A percentile compares a stretch with the other conserved stretches of the same genome.
Conservation (phyloP, 2,888 invertebrate genomes). For the Ormyrus nitidulus region DNA sequence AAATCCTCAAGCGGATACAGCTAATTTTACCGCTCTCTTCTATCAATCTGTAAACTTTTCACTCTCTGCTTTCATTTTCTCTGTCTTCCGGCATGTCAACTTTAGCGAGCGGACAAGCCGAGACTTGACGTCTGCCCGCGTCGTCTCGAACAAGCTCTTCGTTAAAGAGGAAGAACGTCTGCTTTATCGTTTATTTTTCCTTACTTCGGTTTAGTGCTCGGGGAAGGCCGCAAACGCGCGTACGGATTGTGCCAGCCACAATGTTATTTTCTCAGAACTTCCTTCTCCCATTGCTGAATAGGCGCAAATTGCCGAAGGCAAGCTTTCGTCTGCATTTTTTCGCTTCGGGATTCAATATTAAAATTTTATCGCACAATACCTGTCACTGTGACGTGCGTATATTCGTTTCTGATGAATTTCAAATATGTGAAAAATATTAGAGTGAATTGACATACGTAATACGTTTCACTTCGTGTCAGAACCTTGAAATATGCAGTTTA, state of each 20-base stretch:
- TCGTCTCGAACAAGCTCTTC: slow-evolving; percentile 23
- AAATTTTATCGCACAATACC: not conserved
- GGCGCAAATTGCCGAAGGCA: slow-evolving; percentile 64
- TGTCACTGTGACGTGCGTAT: not conserved
- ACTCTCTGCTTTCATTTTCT: slow-evolving; percentile 43
- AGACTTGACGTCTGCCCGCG: not conserved
- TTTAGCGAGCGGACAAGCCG: not conserved
- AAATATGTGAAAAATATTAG: too few species aligned
- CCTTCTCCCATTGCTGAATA: slow-evolving; percentile 60
- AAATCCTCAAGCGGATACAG: slow-evolving; percentile 50
- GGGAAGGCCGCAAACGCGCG: not conserved
- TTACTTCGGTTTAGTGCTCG: slow-evolving; percentile 18
- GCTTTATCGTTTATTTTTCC: not conserved
- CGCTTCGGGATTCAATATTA: not conserved
- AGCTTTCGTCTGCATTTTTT: not conserved
- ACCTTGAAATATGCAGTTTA: too few species aligned
- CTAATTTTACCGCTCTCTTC: slow-evolving; percentile 51
- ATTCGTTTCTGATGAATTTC: not conserved
- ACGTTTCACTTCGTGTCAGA: too few species aligned
- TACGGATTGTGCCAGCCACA: slow-evolving; percentile 34
- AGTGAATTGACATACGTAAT: too few species aligned
- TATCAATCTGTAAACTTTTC: slow-evolving; percentile 56
- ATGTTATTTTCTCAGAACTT: slow-evolving; percentile 58
- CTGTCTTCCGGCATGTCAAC: slow-evolving; percentile 25
- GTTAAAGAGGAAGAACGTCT: slow-evolving; percentile 19